phyloP scores from a whole-genome alignment of 2,797 vertebrate genomes.

The Ptychadena robeensis region DNA sequence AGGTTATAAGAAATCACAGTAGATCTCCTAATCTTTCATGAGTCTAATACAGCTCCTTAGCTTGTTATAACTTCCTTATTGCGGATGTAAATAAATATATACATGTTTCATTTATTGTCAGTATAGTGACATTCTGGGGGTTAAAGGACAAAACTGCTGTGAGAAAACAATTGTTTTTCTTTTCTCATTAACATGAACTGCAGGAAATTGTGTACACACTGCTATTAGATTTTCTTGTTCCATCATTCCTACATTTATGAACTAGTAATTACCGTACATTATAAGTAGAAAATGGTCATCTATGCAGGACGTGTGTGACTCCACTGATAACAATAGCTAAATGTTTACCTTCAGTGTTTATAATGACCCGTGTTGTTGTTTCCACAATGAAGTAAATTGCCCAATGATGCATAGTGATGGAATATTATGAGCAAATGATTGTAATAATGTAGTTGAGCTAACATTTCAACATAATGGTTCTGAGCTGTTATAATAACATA shows the following conservation, averaged over 20 bases:
- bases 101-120: too few species aligned
- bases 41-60: too few species aligned
- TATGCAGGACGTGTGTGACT: not conserved
- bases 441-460: not conserved
- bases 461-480: not conserved
- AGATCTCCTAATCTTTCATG: too few species aligned
- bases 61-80: too few species aligned
- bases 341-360: slow-evolving; percentile 4
- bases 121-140: too few species aligned
- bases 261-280: not conserved
- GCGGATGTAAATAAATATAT: too few species aligned
- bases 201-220: not conserved
- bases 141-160: not conserved
- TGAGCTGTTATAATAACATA: not conserved
- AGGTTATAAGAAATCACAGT: too few species aligned
- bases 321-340: not conserved
- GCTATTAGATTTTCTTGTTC: not conserved
- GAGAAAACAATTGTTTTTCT: not conserved
- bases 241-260: not conserved
- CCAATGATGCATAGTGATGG: not conserved
- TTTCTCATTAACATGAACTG: not conserved
- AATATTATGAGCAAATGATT: not conserved
- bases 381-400: slow-evolving; percentile 10
- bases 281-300: not conserved
- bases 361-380: not conserved